These are phyloP conservation scores for Cydia pomonella DNA, from an alignment of 1,140 invertebrate species.

Conservation along the genomic window DNA sequence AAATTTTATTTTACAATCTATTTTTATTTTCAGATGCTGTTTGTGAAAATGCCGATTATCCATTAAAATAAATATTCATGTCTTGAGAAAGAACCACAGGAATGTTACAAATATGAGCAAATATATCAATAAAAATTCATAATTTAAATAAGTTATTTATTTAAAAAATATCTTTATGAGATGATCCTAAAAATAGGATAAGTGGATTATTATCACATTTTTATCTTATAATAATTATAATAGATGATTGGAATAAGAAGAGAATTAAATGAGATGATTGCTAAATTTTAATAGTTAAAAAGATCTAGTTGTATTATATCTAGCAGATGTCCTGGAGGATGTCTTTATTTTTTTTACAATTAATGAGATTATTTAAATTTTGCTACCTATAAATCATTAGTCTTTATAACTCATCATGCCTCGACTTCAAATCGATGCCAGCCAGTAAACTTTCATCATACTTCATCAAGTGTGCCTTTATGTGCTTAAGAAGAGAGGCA, in stretches of 20 bases:
- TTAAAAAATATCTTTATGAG: conserved; percentile 21
- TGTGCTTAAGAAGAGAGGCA: conserved; percentile 47
- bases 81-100: not conserved
- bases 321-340: too few relatives aligned
- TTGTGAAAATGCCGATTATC: conserved; percentile 69
- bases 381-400: not conserved
- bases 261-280: not conserved
- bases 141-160: conserved; percentile 1
- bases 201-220: conserved; percentile 11
- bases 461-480: conserved; percentile 52
- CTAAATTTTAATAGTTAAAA: not conserved
- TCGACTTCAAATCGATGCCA: conserved; percentile 43
- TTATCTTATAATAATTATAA: not conserved
- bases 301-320: not conserved
- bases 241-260: not conserved
- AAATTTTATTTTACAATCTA: too few relatives aligned
- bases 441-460: conserved; percentile 51
- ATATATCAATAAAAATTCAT: not conserved
- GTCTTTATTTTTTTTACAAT: too few relatives aligned
- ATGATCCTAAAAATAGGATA: not conserved
- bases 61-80: conserved; percentile 46
- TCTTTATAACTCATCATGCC: conserved; percentile 61
- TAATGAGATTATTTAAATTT: not conserved
- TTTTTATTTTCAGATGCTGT: conserved; percentile 64
- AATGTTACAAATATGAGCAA: conserved; percentile 13